phyloP scores from a whole-genome alignment of 2,797 vertebrate genomes.

The Enteromius argenteus region DNA sequence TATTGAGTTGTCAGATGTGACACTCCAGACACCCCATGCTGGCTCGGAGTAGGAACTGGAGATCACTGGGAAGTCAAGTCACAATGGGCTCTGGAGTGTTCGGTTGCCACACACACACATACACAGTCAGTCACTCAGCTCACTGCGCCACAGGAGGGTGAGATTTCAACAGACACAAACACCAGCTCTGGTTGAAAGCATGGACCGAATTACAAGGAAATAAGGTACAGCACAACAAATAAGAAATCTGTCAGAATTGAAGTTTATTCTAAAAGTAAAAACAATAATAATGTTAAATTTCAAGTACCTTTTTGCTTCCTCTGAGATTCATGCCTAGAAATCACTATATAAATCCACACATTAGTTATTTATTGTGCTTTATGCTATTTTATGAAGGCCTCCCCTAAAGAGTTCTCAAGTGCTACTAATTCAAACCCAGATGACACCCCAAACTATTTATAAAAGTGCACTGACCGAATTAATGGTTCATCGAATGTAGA shows the following conservation, averaged over 20 bases:
- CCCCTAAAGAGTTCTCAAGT: constrained; percentile 76
- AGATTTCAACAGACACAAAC: constrained; percentile 48
- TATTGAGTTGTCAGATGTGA: constrained; percentile 65
- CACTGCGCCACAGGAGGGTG: constrained; percentile 21
- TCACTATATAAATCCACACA: not conserved
- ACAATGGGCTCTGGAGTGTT: constrained; percentile 49
- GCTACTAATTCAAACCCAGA: constrained; percentile 80
- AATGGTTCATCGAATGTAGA: constrained; percentile 80
- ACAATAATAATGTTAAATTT: not conserved
- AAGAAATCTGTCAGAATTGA: not conserved
- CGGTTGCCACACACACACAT: constrained; percentile 39
- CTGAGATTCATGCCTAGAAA: not conserved
- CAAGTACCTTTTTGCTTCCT: not conserved
- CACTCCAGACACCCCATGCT: constrained; percentile 55
- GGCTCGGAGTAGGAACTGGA: constrained; percentile 52
- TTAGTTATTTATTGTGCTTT: constrained; percentile 36
- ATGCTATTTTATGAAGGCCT: constrained; percentile 65
- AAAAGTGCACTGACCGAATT: constrained; percentile 83
- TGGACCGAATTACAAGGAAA: constrained; percentile 7
- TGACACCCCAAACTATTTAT: constrained; percentile 84
- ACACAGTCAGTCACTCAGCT: constrained; percentile 40
- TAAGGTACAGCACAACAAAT: not conserved
- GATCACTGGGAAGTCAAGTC: constrained; percentile 55
- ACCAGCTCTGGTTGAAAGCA: not conserved
- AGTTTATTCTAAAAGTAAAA: not conserved